Conservation (phyloP, 2,797 vertebrate species). For the Pipistrellus pygmaeus region DNA sequence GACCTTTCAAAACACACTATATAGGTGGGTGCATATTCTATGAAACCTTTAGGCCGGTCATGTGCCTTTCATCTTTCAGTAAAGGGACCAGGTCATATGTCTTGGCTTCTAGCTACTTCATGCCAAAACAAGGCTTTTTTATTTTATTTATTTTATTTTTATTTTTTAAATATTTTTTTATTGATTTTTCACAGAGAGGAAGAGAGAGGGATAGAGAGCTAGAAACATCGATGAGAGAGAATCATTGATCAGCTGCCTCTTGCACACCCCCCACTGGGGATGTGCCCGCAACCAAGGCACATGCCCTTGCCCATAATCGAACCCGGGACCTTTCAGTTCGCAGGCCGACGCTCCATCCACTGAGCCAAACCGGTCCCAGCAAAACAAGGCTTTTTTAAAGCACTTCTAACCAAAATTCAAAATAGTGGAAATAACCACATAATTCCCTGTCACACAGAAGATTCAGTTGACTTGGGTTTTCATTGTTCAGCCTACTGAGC, state of each 20-base stretch:
- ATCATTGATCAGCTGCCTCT: too few species aligned
- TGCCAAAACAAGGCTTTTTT: not conserved
- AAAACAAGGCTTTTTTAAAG: not conserved
- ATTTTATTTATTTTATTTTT: too few species aligned
- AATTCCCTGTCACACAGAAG: not conserved
- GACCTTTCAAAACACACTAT: not conserved
- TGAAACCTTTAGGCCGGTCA: not conserved
- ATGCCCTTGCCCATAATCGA: too few species aligned
- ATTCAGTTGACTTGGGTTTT: not conserved
- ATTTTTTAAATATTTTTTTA: too few species aligned
- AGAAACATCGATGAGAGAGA: too few species aligned
- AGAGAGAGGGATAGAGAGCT: too few species aligned
- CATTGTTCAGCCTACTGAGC: not conserved
- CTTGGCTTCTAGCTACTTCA: not conserved
- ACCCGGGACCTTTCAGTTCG: too few species aligned
- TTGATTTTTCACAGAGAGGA: too few species aligned
- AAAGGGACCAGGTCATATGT: not conserved
- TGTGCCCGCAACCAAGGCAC: too few species aligned
- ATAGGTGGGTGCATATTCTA: not conserved
- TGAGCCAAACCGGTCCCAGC: too few species aligned
- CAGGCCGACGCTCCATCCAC: too few species aligned
- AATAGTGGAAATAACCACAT: not conserved
- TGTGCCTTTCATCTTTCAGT: not conserved
- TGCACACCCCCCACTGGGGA: too few species aligned
- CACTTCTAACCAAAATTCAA: not conserved